phyloP scores from a whole-genome alignment of 2,888 invertebrate species.

The Lasioglossum villosulum region DNA sequence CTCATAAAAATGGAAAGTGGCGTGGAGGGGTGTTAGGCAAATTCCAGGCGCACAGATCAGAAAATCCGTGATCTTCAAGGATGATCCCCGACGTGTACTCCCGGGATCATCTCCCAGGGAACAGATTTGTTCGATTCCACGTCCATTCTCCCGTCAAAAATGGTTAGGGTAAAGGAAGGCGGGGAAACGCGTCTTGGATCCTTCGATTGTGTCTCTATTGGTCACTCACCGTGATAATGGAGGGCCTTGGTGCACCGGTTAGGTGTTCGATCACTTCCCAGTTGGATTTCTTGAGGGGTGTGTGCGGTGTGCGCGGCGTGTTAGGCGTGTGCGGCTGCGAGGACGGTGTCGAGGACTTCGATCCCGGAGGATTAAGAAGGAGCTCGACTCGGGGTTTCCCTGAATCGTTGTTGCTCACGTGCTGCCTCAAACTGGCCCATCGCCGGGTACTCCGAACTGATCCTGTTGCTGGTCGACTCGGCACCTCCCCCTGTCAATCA shows the following conservation, averaged over 20 bases:
- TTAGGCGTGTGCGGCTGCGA: constrained; percentile 85
- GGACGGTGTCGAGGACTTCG: constrained; percentile 81
- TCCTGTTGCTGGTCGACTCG: constrained; percentile 72
- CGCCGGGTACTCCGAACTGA: constrained; percentile 78
- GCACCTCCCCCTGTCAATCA: constrained; percentile 78
- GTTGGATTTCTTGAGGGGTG: constrained; percentile 91
- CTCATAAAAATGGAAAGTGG: neutral
- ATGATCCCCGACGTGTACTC: neutral
- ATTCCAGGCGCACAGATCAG: neutral
- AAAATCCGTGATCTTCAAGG: neutral
- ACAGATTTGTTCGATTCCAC: neutral
- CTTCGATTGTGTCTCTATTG: neutral
- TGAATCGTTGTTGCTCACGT: constrained; percentile 79
- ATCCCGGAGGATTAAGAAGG: constrained; percentile 81
- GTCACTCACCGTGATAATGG: constrained; percentile 87
- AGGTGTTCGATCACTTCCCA: constrained; percentile 97
- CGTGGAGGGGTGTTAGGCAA: neutral
- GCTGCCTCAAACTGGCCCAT: constrained; percentile 86
- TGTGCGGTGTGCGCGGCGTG: constrained; percentile 85
- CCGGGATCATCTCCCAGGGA: neutral
- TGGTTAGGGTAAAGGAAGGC: neutral
- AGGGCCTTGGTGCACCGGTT: constrained; percentile 87
- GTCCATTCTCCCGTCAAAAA: neutral
- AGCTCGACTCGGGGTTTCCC: constrained; percentile 84
- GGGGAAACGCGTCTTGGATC: neutral